Base-by-base conservation (phyloP, 2,113 vertebrate species). In the Xyliphius kryptos region DNA sequence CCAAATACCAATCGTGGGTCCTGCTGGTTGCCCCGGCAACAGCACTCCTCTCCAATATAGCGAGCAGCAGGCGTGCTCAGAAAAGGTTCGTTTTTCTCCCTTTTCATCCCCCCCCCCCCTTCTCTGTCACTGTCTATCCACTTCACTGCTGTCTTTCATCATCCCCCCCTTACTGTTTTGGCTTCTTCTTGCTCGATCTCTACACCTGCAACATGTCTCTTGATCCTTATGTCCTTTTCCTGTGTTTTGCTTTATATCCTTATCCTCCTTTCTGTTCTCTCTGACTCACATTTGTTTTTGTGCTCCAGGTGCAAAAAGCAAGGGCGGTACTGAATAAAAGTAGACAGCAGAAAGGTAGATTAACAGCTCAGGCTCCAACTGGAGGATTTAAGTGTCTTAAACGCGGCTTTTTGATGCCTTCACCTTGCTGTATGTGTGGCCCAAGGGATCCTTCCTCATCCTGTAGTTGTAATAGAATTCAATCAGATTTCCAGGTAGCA, bases 21-120 rank as follows among this genome's bases (percentile, higher is more conserved):
- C 77, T 75, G 76, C 81, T 65, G 80, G 85, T 89, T 86, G 76
- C 86, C 78, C 77, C 80, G 82, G 85, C 73, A 88, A 88, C 85
- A 76, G 74, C 80, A 85, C 81, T 87, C 82, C 81, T 83, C 79
- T 81, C 82, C 75, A 80, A 85, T 83, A 79, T 73, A 79, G 82
- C 49, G 21, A 80, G 81, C 75, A 69, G 80, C 63, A 69, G 77
- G 67, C 74, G 71, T 74, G 72, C 74, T 75, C 69, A 68, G 38
- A 70, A 64, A 67, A 11, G n/a, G n/a, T n/a, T 76, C 77, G 5
- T 37, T 16, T 46, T 49, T 47, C 11, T 49, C 21, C 67, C 67
- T 71, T 54, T 67, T 73, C 62, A 63, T 64, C 41, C 17, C 51
- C 57, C 19, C n/a, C 52, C 15, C 7, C 1, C 49, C 37, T 19